A percentile compares a stretch with the other conserved stretches of the same genome.
These are phyloP conservation scores for Cetonia aurata DNA, from an alignment of 2,888 invertebrate genomes.

Conservation along the genomic window DNA sequence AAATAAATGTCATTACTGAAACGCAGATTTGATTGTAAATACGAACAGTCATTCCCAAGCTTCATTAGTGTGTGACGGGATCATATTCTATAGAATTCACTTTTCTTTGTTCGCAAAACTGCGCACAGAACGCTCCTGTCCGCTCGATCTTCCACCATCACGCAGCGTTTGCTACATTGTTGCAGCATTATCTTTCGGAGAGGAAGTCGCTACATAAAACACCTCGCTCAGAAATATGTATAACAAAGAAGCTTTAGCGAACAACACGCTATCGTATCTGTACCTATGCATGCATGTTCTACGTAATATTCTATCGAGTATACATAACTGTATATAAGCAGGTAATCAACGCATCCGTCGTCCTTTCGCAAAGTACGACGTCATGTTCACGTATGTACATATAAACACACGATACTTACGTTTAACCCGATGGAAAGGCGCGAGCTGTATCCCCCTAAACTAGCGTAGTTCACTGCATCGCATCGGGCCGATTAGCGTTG, in stretches of 20 bases:
- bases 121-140: too few species aligned
- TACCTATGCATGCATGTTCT: background rate
- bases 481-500: too few species aligned
- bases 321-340: background rate
- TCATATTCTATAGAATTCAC: too few species aligned
- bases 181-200: slow-evolving; percentile 1
- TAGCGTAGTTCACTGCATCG: too few species aligned
- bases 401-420: slow-evolving; percentile 23
- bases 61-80: too few species aligned
- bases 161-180: background rate
- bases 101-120: too few species aligned
- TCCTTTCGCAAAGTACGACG: background rate
- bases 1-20: too few species aligned
- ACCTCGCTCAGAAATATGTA: slow-evolving; percentile 23
- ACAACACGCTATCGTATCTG: background rate
- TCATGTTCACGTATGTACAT: background rate
- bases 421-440: background rate
- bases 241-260: slow-evolving; percentile 23
- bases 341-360: slow-evolving; percentile 31
- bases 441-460: too few species aligned
- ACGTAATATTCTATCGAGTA: too few species aligned
- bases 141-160: too few species aligned
- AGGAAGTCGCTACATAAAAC: slow-evolving; percentile 24
- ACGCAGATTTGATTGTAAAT: too few species aligned
- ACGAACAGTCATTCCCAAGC: too few species aligned